Conservation (phyloP, 2,888 invertebrate genomes). For the Dromius quadrimaculatus region DNA sequence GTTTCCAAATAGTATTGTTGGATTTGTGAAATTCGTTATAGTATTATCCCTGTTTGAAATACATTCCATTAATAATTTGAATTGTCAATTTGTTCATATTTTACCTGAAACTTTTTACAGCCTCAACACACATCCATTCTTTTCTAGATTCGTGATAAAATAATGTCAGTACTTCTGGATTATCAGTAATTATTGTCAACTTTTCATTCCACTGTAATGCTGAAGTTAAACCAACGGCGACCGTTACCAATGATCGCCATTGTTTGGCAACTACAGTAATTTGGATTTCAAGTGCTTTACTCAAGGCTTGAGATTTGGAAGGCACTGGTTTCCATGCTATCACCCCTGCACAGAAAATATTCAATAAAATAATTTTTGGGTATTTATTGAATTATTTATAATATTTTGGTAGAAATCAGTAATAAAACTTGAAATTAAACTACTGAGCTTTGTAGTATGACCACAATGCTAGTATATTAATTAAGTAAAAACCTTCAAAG, state of each 20-base stretch:
- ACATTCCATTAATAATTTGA: neutral
- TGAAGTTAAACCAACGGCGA: constrained; percentile 59
- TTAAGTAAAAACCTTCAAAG: too few species aligned
- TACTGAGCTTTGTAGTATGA: too few species aligned
- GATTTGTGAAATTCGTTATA: constrained; percentile 47
- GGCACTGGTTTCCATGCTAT: constrained; percentile 56
- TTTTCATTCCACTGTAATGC: constrained; percentile 61
- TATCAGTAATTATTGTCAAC: constrained; percentile 61
- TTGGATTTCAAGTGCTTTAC: constrained; percentile 59
- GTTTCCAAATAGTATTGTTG: constrained; percentile 60
- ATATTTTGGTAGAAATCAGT: too few species aligned
- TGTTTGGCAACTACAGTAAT: constrained; percentile 55
- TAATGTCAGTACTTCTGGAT: constrained; percentile 59
- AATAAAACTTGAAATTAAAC: too few species aligned
- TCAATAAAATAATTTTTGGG: too few species aligned
- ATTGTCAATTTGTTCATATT: constrained; percentile 49
- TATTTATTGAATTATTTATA: too few species aligned
- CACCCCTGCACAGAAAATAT: constrained; percentile 55
- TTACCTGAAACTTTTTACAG: constrained; percentile 60
- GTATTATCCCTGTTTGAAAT: constrained; percentile 23
- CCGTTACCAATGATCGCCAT: constrained; percentile 58
- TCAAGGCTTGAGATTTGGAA: constrained; percentile 58
- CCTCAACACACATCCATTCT: constrained; percentile 62
- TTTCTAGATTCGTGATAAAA: constrained; percentile 61
- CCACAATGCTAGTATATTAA: too few species aligned